Evolutionary conservation across 2,888 invertebrate species (phyloP).

Genomic region (Augiades crinisus): DNA sequence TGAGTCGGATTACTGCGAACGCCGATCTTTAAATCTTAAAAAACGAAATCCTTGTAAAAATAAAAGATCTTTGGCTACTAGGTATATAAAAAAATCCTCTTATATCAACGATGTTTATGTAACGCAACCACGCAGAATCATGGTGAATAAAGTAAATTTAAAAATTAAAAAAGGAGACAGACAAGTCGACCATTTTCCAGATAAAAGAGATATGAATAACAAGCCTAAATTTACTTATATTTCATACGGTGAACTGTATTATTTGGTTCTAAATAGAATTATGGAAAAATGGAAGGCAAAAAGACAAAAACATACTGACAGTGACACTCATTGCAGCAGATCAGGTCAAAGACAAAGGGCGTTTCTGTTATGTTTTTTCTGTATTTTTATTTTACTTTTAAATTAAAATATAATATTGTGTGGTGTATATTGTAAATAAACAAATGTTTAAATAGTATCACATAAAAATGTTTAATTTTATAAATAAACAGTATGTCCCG

Average conservation of each 20-base stretch:
- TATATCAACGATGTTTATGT: too few species aligned
- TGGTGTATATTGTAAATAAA: background rate
- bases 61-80: background rate
- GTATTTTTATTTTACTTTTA: background rate
- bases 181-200: too few species aligned
- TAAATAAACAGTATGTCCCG: background rate
- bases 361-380: slow-evolving; percentile 1
- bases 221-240: slow-evolving; percentile 27
- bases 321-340: slow-evolving; percentile 27
- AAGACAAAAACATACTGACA: slow-evolving; percentile 23
- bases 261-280: slow-evolving; percentile 43
- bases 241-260: slow-evolving; percentile 46
- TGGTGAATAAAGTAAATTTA: background rate
- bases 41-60: slow-evolving; percentile 44
- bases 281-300: slow-evolving; percentile 39
- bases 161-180: slow-evolving; percentile 27
- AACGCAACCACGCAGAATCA: too few species aligned
- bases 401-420: background rate
- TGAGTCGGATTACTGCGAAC: slow-evolving; percentile 71
- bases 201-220: slow-evolving; percentile 7
- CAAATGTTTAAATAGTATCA: slow-evolving; percentile 1
- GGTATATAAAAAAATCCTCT: too few species aligned
- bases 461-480: slow-evolving; percentile 2
- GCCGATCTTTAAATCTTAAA: slow-evolving; percentile 52
- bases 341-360: background rate